Base-by-base conservation (phyloP, 2,797 vertebrate species). In the Platalea minor region DNA sequence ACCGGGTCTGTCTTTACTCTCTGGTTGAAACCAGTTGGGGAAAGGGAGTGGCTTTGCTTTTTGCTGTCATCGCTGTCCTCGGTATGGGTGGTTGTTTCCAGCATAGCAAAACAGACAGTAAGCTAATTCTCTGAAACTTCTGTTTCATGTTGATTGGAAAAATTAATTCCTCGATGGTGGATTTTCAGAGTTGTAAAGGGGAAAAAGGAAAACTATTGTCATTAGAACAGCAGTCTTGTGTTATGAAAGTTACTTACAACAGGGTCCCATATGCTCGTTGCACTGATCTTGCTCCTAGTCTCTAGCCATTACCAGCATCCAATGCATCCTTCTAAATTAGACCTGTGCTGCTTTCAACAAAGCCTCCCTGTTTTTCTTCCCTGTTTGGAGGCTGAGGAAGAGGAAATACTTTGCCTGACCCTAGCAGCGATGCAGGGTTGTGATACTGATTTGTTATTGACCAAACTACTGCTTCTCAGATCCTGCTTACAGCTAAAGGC, bases 211-310 rank as follows among this genome's bases (percentile, higher is more conserved):
- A 57, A 15, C 25, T 35, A 5, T 13, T 74, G 28, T 48, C 31
- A 20, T n/a, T 75, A 29, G 50, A 70, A 35, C 25, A 76, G 72
- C 64, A 54, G 67, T 23, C 43, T 67, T 54, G 41, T 16, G 2
- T 35, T 53, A 16, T 35, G 65, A 7, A 10, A 4, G 6, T 57
- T 37, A 10, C 3, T 33, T 25, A 5, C 33, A 13, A 41, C 37
- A 95, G 81, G 79, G 35, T 17, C 25, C 51, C 70, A 16, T 61
- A 45, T 4, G 39, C 74, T 70, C 25, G n/a, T 87, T 60, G 70
- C 77, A 48, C 81, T 75, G 89, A 51, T 88, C 91, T 91, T 91
- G 87, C 89, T 89, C 84, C 87, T 92, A 31, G 45, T 84, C 89
- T 91, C 77, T 70, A 64, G 74, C n/a, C 61, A 41, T 18, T 78